These are phyloP conservation scores for Mus spicilegus DNA, from an alignment of 2,113 vertebrate species.

Conservation along the genomic window DNA sequence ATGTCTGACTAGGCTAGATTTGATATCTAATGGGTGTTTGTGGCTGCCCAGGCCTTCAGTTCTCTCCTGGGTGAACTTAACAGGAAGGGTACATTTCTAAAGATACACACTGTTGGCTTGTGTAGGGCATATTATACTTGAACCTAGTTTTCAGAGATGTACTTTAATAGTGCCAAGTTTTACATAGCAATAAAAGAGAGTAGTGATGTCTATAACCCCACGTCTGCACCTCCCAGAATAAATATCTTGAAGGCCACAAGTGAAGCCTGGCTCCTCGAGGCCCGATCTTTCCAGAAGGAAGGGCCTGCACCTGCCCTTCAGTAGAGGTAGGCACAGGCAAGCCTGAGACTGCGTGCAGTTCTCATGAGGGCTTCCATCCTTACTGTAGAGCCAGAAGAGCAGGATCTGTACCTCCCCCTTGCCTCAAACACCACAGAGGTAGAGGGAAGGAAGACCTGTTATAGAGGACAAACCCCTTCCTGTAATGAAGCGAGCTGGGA, in stretches of 20 bases:
- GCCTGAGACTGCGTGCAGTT: accelerated
- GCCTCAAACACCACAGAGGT: neutral
- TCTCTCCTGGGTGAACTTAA: neutral
- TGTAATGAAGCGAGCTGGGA: neutral
- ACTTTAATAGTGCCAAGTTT: neutral
- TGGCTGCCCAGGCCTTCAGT: neutral
- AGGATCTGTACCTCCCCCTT: neutral
- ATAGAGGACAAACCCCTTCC: neutral
- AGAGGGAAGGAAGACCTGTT: neutral
- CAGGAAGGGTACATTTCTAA: neutral
- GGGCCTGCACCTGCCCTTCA: neutral
- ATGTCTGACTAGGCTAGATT: neutral
- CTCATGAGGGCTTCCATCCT: neutral
- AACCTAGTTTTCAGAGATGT: neutral
- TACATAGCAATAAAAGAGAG: neutral
- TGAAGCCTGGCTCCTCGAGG: neutral
- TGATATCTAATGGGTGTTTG: neutral
- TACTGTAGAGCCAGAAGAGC: neutral
- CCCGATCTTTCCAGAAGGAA: neutral
- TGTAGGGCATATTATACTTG: neutral
- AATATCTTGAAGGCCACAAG: slow-evolving; percentile 24
- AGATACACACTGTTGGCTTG: neutral
- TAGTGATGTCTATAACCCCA: neutral
- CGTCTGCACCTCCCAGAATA: slow-evolving; percentile 28
- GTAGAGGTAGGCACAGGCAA: neutral